Conservation (phyloP, 2,113 vertebrate species). For the Labeo catla region DNA sequence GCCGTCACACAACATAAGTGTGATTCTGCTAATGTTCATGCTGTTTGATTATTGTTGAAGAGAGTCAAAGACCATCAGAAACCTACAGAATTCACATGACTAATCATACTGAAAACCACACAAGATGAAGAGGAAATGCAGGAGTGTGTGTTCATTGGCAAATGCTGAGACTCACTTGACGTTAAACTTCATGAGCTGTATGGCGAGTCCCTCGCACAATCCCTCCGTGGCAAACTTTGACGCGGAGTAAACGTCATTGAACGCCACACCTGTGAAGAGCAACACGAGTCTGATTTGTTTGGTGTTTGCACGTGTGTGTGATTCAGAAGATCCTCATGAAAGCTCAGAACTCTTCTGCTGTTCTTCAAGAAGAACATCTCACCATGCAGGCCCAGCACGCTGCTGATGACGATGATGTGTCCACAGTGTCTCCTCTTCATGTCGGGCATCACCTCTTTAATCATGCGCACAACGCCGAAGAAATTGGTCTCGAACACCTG, state of each 20-base stretch:
- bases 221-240: conserved; percentile 81
- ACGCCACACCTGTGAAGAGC: conserved; percentile 70
- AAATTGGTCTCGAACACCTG: conserved; percentile 80
- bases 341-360: neutral
- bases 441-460: conserved; percentile 78
- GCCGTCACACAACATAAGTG: neutral
- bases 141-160: neutral
- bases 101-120: neutral
- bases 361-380: neutral
- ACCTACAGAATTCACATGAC: too few relatives aligned
- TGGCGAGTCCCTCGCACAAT: conserved; percentile 75
- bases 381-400: conserved; percentile 80
- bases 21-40: neutral
- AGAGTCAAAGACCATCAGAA: neutral
- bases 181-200: conserved; percentile 74
- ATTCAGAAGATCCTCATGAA: neutral
- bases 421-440: conserved; percentile 76
- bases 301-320: neutral
- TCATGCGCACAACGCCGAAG: conserved; percentile 76
- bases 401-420: conserved; percentile 77
- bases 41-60: neutral
- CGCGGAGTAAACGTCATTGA: conserved; percentile 77
- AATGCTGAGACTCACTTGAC: conserved; percentile 68
- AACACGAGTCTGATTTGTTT: neutral
- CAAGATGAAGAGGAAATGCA: neutral